These are phyloP conservation scores for Congeria kusceri DNA, from an alignment of 2,888 invertebrate genomes.

Conservation along the genomic window DNA sequence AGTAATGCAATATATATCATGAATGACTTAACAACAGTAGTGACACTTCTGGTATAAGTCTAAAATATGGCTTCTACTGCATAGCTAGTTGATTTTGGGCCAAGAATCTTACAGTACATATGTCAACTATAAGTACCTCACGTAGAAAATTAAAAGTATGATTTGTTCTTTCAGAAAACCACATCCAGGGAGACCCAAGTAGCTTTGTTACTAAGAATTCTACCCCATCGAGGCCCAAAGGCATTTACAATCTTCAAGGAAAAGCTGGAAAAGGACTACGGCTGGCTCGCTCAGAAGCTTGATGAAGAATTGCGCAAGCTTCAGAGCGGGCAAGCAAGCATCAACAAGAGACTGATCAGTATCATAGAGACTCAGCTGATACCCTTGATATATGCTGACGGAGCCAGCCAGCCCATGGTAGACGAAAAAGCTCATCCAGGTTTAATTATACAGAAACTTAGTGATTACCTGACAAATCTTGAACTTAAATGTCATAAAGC, in stretches of 20 bases:
- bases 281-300: constrained; percentile 73
- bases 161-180: constrained; percentile 51
- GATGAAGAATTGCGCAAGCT: constrained; percentile 59
- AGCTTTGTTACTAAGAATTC: constrained; percentile 66
- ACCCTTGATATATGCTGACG: constrained; percentile 47
- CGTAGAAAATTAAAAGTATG: no score
- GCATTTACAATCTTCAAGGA: constrained; percentile 73
- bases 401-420: constrained; percentile 24
- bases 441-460: constrained; percentile 55
- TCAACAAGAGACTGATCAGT: constrained; percentile 50
- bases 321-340: constrained; percentile 55
- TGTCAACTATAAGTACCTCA: no score
- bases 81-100: no score
- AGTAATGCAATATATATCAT: no score
- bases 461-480: constrained; percentile 50
- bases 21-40: no score
- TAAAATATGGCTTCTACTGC: no score
- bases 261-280: constrained; percentile 72
- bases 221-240: constrained; percentile 72
- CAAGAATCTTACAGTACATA: no score
- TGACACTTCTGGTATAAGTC: no score
- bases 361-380: constrained; percentile 50
- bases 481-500: constrained; percentile 59
- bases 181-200: constrained; percentile 69
- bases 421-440: constrained; percentile 56